Conservation (phyloP, 2,113 vertebrate genomes). For the Arizona elegans region DNA sequence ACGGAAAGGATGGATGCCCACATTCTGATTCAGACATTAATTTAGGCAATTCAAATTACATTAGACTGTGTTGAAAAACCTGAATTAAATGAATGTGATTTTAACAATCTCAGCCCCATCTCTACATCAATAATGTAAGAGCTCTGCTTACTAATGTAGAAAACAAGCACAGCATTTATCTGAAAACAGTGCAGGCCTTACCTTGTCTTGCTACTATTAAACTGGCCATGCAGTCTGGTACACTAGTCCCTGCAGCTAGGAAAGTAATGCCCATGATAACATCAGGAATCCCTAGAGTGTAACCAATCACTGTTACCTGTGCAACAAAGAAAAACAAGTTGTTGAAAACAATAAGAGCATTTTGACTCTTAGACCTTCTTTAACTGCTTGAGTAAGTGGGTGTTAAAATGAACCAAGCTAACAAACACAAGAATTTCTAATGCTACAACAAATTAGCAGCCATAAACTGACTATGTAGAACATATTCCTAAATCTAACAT, state of each 20-base stretch:
- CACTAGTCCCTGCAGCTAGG: constrained; percentile 94
- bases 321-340: constrained; percentile 29
- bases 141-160: background rate
- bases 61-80: background rate
- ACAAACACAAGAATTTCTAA: background rate
- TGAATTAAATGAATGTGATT: background rate
- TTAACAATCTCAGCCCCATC: background rate
- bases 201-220: constrained; percentile 97
- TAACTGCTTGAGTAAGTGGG: constrained; percentile 11
- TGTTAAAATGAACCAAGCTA: background rate
- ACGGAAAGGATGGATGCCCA: no score
- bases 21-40: background rate
- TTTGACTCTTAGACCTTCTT: background rate
- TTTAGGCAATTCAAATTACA: background rate
- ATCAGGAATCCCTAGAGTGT: constrained; percentile 95
- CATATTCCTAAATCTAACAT: background rate
- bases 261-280: constrained; percentile 99
- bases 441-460: constrained; percentile 5
- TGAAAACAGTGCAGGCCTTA: constrained; percentile 53
- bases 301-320: constrained; percentile 94
- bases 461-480: background rate
- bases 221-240: constrained; percentile 98
- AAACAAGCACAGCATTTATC: background rate
- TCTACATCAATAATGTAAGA: background rate
- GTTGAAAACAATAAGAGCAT: background rate